Evolutionary conservation across 2,888 invertebrate genomes (phyloP), one percentile per base, ranked within the genome.

Genomic region (Drosophila dives): DNA sequence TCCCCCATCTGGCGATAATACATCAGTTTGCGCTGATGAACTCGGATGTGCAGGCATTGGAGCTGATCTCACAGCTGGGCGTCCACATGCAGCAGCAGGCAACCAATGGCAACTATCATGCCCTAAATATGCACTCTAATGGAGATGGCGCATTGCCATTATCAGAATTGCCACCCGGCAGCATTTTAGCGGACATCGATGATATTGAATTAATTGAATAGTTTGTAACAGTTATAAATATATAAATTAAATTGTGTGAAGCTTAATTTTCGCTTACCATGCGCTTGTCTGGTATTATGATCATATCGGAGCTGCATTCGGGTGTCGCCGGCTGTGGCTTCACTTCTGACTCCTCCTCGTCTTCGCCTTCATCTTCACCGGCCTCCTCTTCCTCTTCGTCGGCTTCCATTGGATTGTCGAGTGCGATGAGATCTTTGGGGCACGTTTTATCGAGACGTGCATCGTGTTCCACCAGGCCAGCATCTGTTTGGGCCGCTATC

Each of bases 121-220:
- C 83, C 10, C 65, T 89, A n/a, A 77, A 90, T 26, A 70, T 90
- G 73, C 81, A 89, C 23, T 55, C 84, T 34, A 64, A n/a, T n/a
- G 49, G 62, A 0, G 80, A 75, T 2, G 45, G 48, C 17, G 12
- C 34, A 1, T 50, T 56, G 10, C 61, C 72, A 17, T 42, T 72
- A 0, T 51, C 80, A 1, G 83, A 82, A 26, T 53, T 84, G 48
- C 77, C 83, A 2, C 83, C 77, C 20, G 85, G 86, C n/a, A 86
- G 80, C 42, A 82, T 88, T 34, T 86, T 80, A 40, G 90, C 91
- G 1, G 92, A 92, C 51, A 89, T 91, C 34, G 92, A 92, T 83
- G 91, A 92, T 72, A 91, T 92, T 53, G 91, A 92, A 36, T 74
- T 92, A 36, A 87, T 92, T 63, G 91, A 91, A 72, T 91, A 90